Percentiles rank a stretch among this genome's conserved stretches.
Evolutionary conservation across 2,113 vertebrate genomes (phyloP).

Genomic region (Bothrops jararaca): DNA sequence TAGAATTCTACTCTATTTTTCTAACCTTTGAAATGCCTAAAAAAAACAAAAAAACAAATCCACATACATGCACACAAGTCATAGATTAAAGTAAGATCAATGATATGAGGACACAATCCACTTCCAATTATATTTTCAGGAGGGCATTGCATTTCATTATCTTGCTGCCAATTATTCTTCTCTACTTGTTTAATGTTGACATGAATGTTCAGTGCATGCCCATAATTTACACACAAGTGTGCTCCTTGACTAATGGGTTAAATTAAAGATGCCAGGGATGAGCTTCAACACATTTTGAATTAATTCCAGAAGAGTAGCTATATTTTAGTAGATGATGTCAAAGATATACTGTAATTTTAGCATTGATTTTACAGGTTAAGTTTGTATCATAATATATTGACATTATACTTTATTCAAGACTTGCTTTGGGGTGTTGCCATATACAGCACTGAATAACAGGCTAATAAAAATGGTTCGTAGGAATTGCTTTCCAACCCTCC

Average conservation of each 20-base stretch:
- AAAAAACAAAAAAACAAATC: background rate
- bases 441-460: slow-evolving; percentile 68
- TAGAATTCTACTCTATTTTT: background rate
- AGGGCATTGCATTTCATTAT: background rate
- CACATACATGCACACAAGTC: background rate
- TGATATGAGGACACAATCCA: background rate
- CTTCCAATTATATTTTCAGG: slow-evolving; percentile 16
- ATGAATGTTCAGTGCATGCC: slow-evolving; percentile 28
- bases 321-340: slow-evolving; percentile 67
- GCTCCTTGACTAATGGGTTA: slow-evolving; percentile 51
- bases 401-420: slow-evolving; percentile 63
- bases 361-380: slow-evolving; percentile 75
- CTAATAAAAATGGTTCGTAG: slow-evolving; percentile 75
- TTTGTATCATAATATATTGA: slow-evolving; percentile 75
- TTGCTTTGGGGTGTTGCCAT: slow-evolving; percentile 71
- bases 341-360: slow-evolving; percentile 67
- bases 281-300: slow-evolving; percentile 40
- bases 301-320: slow-evolving; percentile 58
- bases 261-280: slow-evolving; percentile 30
- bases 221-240: slow-evolving; percentile 12
- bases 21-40: background rate
- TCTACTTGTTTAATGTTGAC: slow-evolving; percentile 17
- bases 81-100: slow-evolving; percentile 16
- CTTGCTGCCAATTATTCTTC: slow-evolving; percentile 7
- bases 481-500: slow-evolving; percentile 74